Conservation (phyloP, 2,797 vertebrate species). For the Mallotus villosus region DNA sequence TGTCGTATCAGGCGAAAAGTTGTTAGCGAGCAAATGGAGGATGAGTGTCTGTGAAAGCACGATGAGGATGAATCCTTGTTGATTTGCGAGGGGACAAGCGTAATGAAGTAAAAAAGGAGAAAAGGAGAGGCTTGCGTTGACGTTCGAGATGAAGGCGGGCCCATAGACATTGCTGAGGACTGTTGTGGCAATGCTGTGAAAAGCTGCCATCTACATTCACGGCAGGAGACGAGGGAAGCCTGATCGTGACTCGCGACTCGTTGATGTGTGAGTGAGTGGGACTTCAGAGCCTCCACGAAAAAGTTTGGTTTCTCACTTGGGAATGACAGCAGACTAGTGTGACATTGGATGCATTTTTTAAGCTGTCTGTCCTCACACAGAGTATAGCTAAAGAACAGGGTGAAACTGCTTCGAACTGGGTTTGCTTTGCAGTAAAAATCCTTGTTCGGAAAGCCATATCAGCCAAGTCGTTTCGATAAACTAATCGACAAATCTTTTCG, state of each 20-base stretch:
- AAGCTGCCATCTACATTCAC: conserved; percentile 12
- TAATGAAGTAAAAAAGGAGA: background rate
- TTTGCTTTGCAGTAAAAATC: conserved; percentile 20
- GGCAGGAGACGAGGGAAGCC: conserved; percentile 24
- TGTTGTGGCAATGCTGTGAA: conserved; percentile 24
- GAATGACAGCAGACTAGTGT: background rate
- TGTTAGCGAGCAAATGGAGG: conserved; percentile 33
- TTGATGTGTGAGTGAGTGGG: conserved; percentile 25
- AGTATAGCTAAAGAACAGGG: no score
- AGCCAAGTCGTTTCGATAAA: conserved; percentile 13
- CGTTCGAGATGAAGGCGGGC: conserved; percentile 21
- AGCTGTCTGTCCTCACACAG: no score
- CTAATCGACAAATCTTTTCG: conserved; percentile 15
- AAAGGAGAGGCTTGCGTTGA: conserved; percentile 39
- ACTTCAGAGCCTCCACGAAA: background rate
- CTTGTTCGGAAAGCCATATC: background rate
- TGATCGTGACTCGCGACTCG: conserved; percentile 43
- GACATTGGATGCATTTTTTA: background rate
- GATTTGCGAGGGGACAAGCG: no score
- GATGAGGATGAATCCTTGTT: background rate
- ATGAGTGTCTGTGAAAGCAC: background rate
- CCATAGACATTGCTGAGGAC: conserved; percentile 30
- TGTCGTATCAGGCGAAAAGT: conserved; percentile 45
- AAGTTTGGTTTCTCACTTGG: background rate
- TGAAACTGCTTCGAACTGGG: background rate